Percentiles rank a stretch among this genome's conserved stretches.
Evolutionary conservation across 2,113 vertebrate species (phyloP).

Genomic region (Thomomys bottae): DNA sequence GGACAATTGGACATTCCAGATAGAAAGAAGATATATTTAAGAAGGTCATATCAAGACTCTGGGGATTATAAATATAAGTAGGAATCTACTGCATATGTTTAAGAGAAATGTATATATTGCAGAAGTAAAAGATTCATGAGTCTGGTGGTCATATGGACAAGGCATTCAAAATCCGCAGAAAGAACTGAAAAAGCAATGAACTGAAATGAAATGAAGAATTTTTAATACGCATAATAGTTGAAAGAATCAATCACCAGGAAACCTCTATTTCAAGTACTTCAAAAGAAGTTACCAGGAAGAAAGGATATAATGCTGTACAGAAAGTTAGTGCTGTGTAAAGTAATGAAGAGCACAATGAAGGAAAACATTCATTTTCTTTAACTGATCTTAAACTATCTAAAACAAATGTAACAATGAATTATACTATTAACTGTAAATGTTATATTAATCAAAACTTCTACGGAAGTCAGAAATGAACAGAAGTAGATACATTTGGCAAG

Average conservation of each 20-base stretch:
- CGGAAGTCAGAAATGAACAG: background rate
- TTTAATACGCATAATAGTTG: background rate
- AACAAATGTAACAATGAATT: background rate
- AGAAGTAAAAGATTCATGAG: background rate
- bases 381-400: background rate
- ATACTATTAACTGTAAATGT: background rate
- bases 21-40: background rate
- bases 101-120: background rate
- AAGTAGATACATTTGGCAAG: background rate
- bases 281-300: background rate
- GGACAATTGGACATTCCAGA: background rate
- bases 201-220: background rate
- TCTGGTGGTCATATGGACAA: background rate
- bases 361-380: too few species aligned
- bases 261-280: background rate
- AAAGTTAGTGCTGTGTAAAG: background rate
- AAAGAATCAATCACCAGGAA: background rate
- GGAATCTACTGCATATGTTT: background rate
- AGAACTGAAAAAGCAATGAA: background rate
- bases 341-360: background rate
- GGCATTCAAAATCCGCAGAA: background rate
- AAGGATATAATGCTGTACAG: background rate
- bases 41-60: background rate
- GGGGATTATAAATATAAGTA: background rate
- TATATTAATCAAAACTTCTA: background rate